Percentiles rank a stretch among this genome's conserved stretches.
Conservation (phyloP, 2,888 invertebrate species). For the Drosophila atripex region DNA sequence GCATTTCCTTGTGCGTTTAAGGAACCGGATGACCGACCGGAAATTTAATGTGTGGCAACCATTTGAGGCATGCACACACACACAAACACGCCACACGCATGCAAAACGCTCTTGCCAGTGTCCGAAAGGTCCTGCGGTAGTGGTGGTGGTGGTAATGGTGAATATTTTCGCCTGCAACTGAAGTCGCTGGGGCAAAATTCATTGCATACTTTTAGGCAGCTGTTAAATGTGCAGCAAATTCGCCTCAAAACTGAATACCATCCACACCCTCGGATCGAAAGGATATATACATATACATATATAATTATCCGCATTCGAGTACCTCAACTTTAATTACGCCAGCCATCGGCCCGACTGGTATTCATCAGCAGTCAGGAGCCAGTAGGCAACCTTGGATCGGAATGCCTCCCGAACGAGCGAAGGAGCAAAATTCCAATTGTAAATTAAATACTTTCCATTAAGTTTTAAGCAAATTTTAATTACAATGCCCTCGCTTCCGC, state of each 20-base stretch:
- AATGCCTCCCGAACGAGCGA: conserved; percentile 9
- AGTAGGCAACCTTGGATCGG: conserved; percentile 8
- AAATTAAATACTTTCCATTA: conserved; percentile 38
- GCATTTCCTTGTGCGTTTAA: conserved; percentile 68
- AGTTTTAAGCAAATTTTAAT: conserved; percentile 64
- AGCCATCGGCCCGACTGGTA: not conserved
- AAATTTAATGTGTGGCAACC: conserved; percentile 69
- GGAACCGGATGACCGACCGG: conserved; percentile 55
- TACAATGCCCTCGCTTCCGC: conserved; percentile 55
- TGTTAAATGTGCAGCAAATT: conserved; percentile 12
- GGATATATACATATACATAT: conserved; percentile 24
- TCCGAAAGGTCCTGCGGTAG: not conserved
- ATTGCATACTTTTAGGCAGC: conserved; percentile 31
- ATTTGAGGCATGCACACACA: conserved; percentile 51
- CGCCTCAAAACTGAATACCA: not conserved
- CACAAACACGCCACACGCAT: conserved; percentile 20
- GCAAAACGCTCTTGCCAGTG: conserved; percentile 19
- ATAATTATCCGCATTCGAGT: conserved; percentile 18
- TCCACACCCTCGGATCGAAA: conserved; percentile 22
- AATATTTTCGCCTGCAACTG: conserved; percentile 34
- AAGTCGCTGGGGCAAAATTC: conserved; percentile 24
- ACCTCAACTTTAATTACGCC: conserved; percentile 24
- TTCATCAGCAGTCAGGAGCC: not conserved
- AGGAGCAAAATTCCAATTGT: conserved; percentile 26
- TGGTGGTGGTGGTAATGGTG: conserved; percentile 9